These are phyloP conservation scores for Atethmia centrago DNA, from an alignment of 2,888 invertebrate genomes.

Conservation along the genomic window DNA sequence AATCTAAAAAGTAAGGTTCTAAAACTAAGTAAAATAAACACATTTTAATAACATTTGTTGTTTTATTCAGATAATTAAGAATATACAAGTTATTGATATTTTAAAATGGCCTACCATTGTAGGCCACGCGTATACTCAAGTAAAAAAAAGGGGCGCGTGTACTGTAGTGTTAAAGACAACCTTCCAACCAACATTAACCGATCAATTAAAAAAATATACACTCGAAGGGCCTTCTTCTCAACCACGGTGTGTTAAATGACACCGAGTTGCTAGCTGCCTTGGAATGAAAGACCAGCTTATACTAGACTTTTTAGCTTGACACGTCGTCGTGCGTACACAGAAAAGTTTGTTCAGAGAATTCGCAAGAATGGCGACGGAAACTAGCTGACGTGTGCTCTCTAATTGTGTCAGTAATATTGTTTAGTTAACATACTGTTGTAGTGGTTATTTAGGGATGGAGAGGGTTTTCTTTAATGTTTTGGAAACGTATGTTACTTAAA, in stretches of 20 bases:
- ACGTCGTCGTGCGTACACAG: not conserved
- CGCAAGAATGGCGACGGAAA: slow-evolving; percentile 19
- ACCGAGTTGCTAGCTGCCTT: no score
- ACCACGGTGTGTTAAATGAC: no score
- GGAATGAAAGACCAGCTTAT: not conserved
- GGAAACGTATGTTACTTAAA: not conserved
- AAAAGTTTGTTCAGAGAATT: slow-evolving; percentile 30
- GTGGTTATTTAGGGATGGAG: not conserved
- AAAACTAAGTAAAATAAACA: no score
- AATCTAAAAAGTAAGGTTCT: no score
- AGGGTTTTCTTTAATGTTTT: not conserved
- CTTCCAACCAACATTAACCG: not conserved
- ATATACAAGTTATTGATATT: no score
- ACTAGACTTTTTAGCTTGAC: not conserved
- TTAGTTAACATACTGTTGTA: slow-evolving; percentile 8
- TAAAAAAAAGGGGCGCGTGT: no score
- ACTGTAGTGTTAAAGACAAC: no score
- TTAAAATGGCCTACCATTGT: no score
- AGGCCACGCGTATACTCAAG: no score
- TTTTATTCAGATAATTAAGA: no score
- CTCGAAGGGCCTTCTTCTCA: not conserved
- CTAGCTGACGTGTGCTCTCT: slow-evolving; percentile 40
- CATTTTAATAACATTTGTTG: no score
- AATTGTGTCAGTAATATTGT: slow-evolving; percentile 22
- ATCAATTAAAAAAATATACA: not conserved